A percentile compares a stretch with the other conserved stretches of the same genome.
Conservation (phyloP, 2,113 vertebrate species). For the Trochalopteron elliotii region DNA sequence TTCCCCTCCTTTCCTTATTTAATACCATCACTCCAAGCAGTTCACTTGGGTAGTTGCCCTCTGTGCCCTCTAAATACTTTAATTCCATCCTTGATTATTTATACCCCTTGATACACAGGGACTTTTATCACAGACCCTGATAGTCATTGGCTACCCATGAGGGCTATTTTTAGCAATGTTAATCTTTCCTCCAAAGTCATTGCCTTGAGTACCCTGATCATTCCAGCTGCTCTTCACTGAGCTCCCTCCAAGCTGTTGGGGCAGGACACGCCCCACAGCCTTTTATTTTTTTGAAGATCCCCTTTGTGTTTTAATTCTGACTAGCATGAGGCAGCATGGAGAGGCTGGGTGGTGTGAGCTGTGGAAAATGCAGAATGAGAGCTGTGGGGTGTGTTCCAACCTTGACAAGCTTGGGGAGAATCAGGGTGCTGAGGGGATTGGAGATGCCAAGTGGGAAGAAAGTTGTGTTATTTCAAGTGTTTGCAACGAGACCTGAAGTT, state of each 20-base stretch:
- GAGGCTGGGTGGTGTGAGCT: background rate
- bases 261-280: background rate
- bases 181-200: slow-evolving; percentile 49
- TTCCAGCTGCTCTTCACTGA: background rate
- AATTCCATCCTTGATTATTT: slow-evolving; percentile 31
- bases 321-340: background rate
- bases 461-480: background rate
- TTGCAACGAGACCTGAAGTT: background rate
- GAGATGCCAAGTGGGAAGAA: background rate
- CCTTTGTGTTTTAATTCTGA: background rate
- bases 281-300: background rate
- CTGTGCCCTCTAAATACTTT: background rate
- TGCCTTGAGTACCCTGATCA: background rate
- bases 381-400: background rate
- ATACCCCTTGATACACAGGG: background rate
- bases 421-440: background rate
- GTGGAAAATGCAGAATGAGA: background rate
- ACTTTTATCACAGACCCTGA: slow-evolving; percentile 6
- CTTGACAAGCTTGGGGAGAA: background rate
- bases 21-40: background rate
- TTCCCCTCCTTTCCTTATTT: background rate
- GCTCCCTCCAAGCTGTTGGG: background rate
- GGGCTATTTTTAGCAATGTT: slow-evolving; percentile 25
- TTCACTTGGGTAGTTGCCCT: background rate
- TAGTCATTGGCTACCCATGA: background rate